phyloP scores from a whole-genome alignment of 2,113 vertebrate species.

The Pogona vitticeps region DNA sequence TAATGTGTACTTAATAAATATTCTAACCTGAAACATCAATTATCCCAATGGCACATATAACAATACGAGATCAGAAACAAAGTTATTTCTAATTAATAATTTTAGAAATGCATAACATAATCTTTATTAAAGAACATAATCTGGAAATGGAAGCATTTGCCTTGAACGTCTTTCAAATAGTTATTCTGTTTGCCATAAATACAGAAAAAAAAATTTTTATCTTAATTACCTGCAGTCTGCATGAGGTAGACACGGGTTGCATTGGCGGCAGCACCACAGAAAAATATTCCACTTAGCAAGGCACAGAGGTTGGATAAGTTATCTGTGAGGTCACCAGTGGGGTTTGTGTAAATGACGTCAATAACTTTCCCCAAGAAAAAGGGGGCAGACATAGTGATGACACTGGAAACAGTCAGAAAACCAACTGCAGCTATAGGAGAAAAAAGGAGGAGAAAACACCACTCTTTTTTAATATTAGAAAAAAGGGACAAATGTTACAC shows the following conservation, averaged over 20 bases:
- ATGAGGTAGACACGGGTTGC: constrained; percentile 94
- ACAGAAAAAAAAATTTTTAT: constrained; percentile 4
- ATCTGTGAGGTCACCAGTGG: constrained; percentile 72
- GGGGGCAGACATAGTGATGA: constrained; percentile 95
- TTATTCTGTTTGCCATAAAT: not conserved
- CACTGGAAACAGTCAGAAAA: constrained; percentile 91
- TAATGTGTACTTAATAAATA: too few species aligned
- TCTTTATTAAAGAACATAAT: too few species aligned
- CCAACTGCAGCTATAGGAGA: constrained; percentile 86
- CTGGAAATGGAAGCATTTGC: not conserved
- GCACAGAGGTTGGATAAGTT: constrained; percentile 86
- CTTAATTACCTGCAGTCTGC: constrained; percentile 87
- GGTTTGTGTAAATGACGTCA: constrained; percentile 87
- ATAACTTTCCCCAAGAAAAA: constrained; percentile 95
- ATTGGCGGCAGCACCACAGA: constrained; percentile 91
- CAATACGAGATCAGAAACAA: too few species aligned
- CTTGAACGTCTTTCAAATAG: constrained; percentile 31
- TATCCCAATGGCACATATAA: not conserved
- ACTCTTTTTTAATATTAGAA: not conserved
- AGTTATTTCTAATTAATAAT: not conserved
- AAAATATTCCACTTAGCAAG: constrained; percentile 86
- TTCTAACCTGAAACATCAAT: not conserved
- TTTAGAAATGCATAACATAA: not conserved
- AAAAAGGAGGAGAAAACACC: not conserved
- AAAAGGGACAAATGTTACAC: constrained; percentile 5